Base-by-base conservation (phyloP, 1,140 invertebrate genomes). In the Triops longicaudatus region DNA sequence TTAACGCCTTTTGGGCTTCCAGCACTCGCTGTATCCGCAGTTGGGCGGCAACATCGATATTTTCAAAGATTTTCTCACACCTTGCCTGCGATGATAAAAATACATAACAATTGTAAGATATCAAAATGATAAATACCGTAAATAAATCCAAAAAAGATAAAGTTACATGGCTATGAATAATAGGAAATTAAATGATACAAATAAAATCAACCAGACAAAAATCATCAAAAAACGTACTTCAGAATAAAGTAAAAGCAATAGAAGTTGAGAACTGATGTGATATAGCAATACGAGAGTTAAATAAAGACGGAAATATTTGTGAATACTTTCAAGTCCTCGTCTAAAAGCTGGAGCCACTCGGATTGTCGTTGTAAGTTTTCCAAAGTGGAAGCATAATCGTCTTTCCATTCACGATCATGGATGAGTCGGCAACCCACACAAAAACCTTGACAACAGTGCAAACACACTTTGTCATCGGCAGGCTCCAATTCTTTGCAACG, bases 371-470 rank as follows among this genome's bases (percentile, higher is more conserved):
- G 72, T 27, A 73, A 31, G 26, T 73, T 41, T 31, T 77, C 72
- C 63, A 77, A 31, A 43, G 72, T 72, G 17, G 14, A 31, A 22
- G 26, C 22, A 43, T 12, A 79, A 43, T 81, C 79, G 87, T 87
- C 83, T 86, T 84, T 77, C 85, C 88, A 80, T 88, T 85, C 79
- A 85, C 84, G n/a, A 85, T 82, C 83, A 86, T 87, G 78, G 86
- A 85, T 71, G 85, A 83, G 1, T 89, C 83, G 76, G 84, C 83
- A 77, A 79, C 81, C 3, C 82, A 78, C 10, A 86, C 85, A 6
- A 84, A 84, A 44, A 87, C 85, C 22, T 89, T 81, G 85, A 85
- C 9, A 84, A 76, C 43, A 89, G 86, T 12, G 84, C 83, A n/a
- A 82, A 81, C 12, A 90, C 83, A 81, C 88, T 86, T 5, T 83